phyloP scores from a whole-genome alignment of 2,113 vertebrate genomes.

The Picathartes gymnocephalus region DNA sequence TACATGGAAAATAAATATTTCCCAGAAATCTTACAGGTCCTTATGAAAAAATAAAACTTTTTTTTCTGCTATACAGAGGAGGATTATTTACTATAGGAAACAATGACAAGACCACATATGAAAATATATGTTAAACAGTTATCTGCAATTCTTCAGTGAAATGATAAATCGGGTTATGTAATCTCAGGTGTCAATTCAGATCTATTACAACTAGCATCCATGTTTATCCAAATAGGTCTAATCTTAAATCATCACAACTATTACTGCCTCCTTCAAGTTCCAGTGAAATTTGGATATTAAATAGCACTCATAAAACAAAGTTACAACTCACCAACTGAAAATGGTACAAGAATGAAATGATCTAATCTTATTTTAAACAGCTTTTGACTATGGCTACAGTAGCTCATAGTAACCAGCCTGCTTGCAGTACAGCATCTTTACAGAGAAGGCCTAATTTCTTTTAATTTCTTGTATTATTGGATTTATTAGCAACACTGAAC shows the following conservation, averaged over 20 bases:
- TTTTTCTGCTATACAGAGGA: neutral
- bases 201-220: slow-evolving; percentile 13
- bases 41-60: neutral
- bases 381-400: slow-evolving; percentile 17
- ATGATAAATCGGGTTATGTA: slow-evolving; percentile 9
- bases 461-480: slow-evolving; percentile 7
- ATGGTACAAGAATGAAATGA: neutral
- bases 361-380: slow-evolving; percentile 44
- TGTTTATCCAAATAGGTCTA: slow-evolving; percentile 19
- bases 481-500: neutral
- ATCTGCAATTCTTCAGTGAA: neutral
- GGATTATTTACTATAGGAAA: neutral
- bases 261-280: slow-evolving; percentile 19
- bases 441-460: neutral
- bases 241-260: slow-evolving; percentile 27
- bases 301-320: slow-evolving; percentile 19
- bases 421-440: neutral
- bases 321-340: neutral
- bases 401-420: slow-evolving; percentile 26
- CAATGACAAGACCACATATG: neutral
- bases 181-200: slow-evolving; percentile 32
- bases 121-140: slow-evolving; percentile 11
- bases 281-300: slow-evolving; percentile 15
- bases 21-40: neutral
- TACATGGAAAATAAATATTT: neutral